Evolutionary conservation across 2,113 vertebrate species (phyloP), one percentile per base, ranked within the genome.

Genomic region (Balaeniceps rex): DNA sequence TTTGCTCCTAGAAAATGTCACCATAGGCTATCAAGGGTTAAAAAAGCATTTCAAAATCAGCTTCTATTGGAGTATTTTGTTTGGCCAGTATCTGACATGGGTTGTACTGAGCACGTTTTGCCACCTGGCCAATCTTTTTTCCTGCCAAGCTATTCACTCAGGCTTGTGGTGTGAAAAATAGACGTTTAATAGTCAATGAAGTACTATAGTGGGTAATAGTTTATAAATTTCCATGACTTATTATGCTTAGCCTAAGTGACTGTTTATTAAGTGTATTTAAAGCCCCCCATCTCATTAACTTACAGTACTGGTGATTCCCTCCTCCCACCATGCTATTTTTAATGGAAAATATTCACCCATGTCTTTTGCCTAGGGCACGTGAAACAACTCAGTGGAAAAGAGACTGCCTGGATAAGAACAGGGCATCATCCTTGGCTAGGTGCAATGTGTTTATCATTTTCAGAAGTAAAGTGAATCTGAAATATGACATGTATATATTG

Each of bases 211-310:
- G 75, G 95, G 94, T 92, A 97, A 98, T 97, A 98, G 97, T 98
- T 97, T 98, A 97, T 98, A 98, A 98, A 98, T 98, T 98, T 97
- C 94, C 96, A 97, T 98, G 96, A 98, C 96, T 98, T 98, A 97
- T 94, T 98, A 98, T 95, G 88, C 14, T 88, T 74, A 88, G 88
- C 89, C 78, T 97, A 98, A 96, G 96, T 96, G 95, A 94, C 96
- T 97, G 84, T 98, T 98, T 98, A 97, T 98, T 97, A 97, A 97
- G 94, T 83, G 40, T 83, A 96, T 97, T 98, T 98, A 98, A 97
- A 97, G 83, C 91, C 89, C 95, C 91, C 82, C 96, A 96, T 94
- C 90, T 95, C 76, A 96, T 98, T 98, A 98, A 97, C 93, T 97
- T 97, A 83, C 64, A 82, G 94, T 97, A 93, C 94, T 93, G 96